phyloP scores from a whole-genome alignment of 2,797 vertebrate species.

The Masticophis lateralis region DNA sequence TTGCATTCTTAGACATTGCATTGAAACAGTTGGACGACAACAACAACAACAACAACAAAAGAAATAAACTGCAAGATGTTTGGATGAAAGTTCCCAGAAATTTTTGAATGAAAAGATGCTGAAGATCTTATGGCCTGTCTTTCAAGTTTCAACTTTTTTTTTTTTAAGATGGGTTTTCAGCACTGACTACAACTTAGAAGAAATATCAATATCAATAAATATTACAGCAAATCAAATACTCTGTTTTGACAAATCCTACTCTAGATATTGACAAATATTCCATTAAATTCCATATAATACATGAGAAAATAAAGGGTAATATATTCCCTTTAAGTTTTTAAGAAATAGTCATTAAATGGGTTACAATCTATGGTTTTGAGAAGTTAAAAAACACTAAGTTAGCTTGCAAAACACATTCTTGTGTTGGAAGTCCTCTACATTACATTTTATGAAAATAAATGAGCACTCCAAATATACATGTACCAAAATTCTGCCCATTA shows the following conservation, averaged over 20 bases:
- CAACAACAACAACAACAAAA: neutral
- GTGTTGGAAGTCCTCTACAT: neutral
- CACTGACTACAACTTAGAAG: neutral
- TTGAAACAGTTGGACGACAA: neutral
- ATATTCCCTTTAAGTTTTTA: neutral
- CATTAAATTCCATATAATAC: neutral
- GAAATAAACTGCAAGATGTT: neutral
- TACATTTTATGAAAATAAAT: neutral
- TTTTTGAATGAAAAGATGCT: neutral
- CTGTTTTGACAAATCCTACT: neutral
- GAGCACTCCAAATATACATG: neutral
- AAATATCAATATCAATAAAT: neutral
- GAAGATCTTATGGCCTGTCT: neutral
- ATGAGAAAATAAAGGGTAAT: neutral
- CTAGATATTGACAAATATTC: neutral
- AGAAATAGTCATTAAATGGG: neutral
- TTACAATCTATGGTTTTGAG: neutral
- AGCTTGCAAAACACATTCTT: neutral
- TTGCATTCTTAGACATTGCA: neutral
- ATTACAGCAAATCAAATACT: neutral
- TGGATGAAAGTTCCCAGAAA: neutral
- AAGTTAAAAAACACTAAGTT: neutral
- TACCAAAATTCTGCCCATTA: neutral
- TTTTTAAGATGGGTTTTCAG: neutral
- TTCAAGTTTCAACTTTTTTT: neutral